Base-by-base conservation (phyloP, 2,113 vertebrate species). In the Ptyas mucosa region DNA sequence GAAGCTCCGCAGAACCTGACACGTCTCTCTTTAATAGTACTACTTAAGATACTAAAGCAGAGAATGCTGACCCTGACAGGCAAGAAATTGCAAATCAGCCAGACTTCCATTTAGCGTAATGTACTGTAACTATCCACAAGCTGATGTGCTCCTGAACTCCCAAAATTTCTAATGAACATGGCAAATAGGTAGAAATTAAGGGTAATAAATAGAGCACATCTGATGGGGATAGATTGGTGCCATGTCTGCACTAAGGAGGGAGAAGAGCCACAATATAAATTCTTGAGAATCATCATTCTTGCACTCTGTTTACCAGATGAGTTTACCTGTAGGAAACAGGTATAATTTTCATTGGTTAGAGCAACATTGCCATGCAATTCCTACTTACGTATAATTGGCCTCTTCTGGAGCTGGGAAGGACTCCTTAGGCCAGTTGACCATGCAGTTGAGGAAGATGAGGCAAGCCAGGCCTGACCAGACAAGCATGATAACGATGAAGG, bases 381-480 rank as follows among this genome's bases (percentile, higher is more conserved):
- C 39, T 64, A 94, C 98, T 97, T 55, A 99, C 98, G 94, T 98
- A 96, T 98, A 98, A 94, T 97, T 97, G 2, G 98, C 96, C 93
- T 99, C 98, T n/a, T 99, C 98, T 0, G 98, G 98, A 0, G 98
- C 98, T 0, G 98, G 98, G 94, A 99, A 99, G 55, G 98, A 95
- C 92, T 98, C 98, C 0, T 2, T n/a, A 0, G 99, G 99, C 99
- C 99, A 99, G 97, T 99, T 99, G 64, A 99, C 26, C 87, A 98
- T 97, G 92, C 99, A 99, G 96, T 99, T 99, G 86, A 98, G 81
- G 94, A 98, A 99, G 93, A 99, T 98, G 29, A 98, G 96, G 43
- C 97, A 96, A 8, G 98, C 98, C 10, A 99, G 97, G 51, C 96
- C 98, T 0, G 98, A 95, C 99, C 99, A 99, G 51, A 95, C 91